Percentiles rank a stretch among this genome's conserved stretches.
Evolutionary conservation across 2,797 vertebrate genomes (phyloP).

Genomic region (Petrocephalus sullivani): DNA sequence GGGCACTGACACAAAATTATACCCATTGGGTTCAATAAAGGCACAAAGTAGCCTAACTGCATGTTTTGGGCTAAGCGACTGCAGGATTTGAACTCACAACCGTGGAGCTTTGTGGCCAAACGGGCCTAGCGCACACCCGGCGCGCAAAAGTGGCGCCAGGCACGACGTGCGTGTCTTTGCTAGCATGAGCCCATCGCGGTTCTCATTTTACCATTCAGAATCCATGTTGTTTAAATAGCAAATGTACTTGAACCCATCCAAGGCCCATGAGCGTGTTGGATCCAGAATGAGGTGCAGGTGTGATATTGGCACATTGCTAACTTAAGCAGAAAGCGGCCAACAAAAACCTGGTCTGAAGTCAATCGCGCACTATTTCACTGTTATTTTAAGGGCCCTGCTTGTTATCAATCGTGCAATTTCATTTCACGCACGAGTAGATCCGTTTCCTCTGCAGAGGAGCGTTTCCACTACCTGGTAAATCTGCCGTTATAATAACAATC

Average conservation of each 20-base stretch:
- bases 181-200: not conserved
- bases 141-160: not conserved
- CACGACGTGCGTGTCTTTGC: not conserved
- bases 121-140: not conserved
- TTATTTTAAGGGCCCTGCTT: no score
- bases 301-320: no score
- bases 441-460: no score
- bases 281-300: no score
- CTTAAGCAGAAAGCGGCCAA: no score
- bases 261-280: not conserved
- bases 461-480: no score
- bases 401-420: no score
- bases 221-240: not conserved
- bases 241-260: not conserved
- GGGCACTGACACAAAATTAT: not conserved
- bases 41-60: not conserved
- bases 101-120: not conserved
- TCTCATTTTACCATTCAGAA: not conserved
- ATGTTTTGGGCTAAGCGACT: not conserved
- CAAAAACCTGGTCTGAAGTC: no score
- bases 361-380: no score
- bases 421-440: no score
- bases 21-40: not conserved
- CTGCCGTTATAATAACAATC: no score
- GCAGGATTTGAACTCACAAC: not conserved